Conservation (phyloP, 2,888 invertebrate species). For the Ectropis crepuscularia region DNA sequence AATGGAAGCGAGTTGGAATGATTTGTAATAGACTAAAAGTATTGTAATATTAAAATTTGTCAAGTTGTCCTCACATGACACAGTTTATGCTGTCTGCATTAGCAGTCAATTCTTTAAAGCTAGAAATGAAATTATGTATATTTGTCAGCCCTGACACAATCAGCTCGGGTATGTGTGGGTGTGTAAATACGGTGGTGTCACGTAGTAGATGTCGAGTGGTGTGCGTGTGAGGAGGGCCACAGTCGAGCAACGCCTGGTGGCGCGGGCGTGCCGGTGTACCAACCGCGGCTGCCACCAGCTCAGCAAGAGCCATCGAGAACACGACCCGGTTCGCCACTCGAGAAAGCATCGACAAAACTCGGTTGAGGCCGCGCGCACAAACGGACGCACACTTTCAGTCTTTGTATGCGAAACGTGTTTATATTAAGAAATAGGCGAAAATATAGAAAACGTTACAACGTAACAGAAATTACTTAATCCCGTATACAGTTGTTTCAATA, state of each 20-base stretch:
- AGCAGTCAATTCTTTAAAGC: constrained; percentile 7
- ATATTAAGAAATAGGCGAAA: constrained; percentile 57
- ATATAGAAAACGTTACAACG: constrained; percentile 50
- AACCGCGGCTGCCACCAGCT: constrained; percentile 50
- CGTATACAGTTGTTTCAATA: constrained; percentile 17
- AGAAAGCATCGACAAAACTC: constrained; percentile 85
- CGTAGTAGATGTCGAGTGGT: constrained; percentile 33
- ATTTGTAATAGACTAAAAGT: not conserved
- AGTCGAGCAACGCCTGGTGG: constrained; percentile 45
- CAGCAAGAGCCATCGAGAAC: constrained; percentile 78
- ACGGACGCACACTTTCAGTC: constrained; percentile 77
- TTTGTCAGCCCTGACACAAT: constrained; percentile 66
- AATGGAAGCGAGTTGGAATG: no score
- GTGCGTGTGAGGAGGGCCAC: constrained; percentile 58
- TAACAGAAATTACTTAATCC: constrained; percentile 48
- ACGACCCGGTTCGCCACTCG: constrained; percentile 83
- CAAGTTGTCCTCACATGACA: not conserved
- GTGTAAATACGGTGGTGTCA: constrained; percentile 49
- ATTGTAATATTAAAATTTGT: constrained; percentile 8
- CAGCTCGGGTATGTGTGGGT: constrained; percentile 56
- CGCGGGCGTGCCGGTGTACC: constrained; percentile 30
- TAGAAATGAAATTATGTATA: constrained; percentile 27
- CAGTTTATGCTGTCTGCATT: constrained; percentile 10
- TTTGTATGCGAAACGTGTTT: constrained; percentile 65
- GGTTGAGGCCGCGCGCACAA: constrained; percentile 81